Evolutionary conservation across 2,888 invertebrate genomes (phyloP).

Genomic region (Napeogenes sylphis): DNA sequence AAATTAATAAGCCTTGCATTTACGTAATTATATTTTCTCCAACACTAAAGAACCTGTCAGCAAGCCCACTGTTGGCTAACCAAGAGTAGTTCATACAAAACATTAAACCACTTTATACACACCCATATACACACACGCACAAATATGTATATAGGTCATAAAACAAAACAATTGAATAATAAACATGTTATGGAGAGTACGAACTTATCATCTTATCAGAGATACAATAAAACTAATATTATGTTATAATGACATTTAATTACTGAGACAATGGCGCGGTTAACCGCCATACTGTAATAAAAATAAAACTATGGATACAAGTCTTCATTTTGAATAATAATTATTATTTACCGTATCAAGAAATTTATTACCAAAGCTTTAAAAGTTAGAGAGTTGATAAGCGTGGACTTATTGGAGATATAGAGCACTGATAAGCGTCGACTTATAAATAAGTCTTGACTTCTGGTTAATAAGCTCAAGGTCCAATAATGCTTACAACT

Average conservation of each 20-base stretch:
- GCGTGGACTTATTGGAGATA: neutral
- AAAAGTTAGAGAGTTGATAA: too few species aligned
- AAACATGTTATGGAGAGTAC: neutral
- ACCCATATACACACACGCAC: too few species aligned
- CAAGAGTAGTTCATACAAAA: too few species aligned
- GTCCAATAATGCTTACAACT: neutral
- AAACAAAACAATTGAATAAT: neutral
- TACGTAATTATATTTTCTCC: too few species aligned
- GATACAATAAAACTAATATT: neutral
- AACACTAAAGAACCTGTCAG: too few species aligned
- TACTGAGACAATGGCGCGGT: slow-evolving; percentile 1
- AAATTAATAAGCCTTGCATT: too few species aligned
- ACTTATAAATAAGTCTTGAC: neutral
- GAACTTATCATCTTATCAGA: neutral
- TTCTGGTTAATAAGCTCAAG: neutral
- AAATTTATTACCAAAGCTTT: too few species aligned
- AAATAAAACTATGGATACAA: neutral
- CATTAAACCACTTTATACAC: too few species aligned
- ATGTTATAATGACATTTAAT: neutral
- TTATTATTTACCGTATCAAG: too few species aligned
- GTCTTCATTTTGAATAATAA: neutral
- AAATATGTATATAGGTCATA: too few species aligned
- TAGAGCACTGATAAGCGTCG: neutral
- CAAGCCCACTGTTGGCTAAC: too few species aligned
- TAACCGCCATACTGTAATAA: neutral